phyloP scores from a whole-genome alignment of 2,888 invertebrate species.

The Acleris cristana region DNA sequence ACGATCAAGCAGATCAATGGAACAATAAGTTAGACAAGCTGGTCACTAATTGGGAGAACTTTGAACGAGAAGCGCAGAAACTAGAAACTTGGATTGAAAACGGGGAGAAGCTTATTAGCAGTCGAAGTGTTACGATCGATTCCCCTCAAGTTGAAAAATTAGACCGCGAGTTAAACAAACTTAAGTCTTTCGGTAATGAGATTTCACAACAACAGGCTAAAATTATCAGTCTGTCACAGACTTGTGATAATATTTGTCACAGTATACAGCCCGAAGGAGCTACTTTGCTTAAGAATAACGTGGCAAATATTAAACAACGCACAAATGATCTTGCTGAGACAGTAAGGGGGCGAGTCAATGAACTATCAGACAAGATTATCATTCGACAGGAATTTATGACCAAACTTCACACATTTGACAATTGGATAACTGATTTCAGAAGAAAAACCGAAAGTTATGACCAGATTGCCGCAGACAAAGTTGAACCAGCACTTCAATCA shows the following conservation, averaged over 20 bases:
- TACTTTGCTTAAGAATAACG: slow-evolving; percentile 87
- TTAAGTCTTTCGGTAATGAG: slow-evolving; percentile 93
- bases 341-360: slow-evolving; percentile 89
- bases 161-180: slow-evolving; percentile 89
- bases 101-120: slow-evolving; percentile 85
- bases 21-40: slow-evolving; percentile 91
- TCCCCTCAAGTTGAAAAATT: slow-evolving; percentile 90
- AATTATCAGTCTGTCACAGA: slow-evolving; percentile 90
- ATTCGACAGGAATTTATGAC: slow-evolving; percentile 93
- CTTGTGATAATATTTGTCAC: slow-evolving; percentile 90
- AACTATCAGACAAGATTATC: slow-evolving; percentile 91
- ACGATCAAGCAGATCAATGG: slow-evolving; percentile 90
- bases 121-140: slow-evolving; percentile 84
- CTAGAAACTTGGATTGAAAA: slow-evolving; percentile 90
- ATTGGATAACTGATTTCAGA: slow-evolving; percentile 90
- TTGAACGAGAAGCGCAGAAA: slow-evolving; percentile 90
- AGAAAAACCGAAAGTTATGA: slow-evolving; percentile 90
- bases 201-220: slow-evolving; percentile 94
- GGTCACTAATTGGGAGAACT: slow-evolving; percentile 91
- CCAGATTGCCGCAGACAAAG: slow-evolving; percentile 91
- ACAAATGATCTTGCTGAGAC: slow-evolving; percentile 90
- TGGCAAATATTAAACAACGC: slow-evolving; percentile 89
- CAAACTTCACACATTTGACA: slow-evolving; percentile 90
- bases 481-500: slow-evolving; percentile 90
- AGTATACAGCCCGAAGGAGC: slow-evolving; percentile 91